Percentiles rank a stretch among this genome's conserved stretches.
Conservation (phyloP, 2,797 vertebrate species). For the Peromyscus attwateri region DNA sequence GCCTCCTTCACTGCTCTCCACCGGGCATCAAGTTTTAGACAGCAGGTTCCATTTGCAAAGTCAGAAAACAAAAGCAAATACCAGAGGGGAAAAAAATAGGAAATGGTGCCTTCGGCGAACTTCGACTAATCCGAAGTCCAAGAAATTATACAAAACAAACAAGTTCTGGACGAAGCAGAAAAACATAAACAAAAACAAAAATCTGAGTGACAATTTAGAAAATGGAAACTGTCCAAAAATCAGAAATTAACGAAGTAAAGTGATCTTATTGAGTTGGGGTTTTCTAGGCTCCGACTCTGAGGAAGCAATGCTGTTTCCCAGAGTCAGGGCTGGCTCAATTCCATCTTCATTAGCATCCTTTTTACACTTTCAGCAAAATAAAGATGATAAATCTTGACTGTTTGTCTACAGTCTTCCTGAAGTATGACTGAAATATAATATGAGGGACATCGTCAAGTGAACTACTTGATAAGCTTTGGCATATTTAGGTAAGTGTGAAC, state of each 20-base stretch:
- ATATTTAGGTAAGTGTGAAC: neutral
- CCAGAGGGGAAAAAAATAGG: neutral
- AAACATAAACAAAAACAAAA: neutral
- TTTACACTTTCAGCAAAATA: conserved; percentile 51
- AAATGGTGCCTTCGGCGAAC: conserved; percentile 31
- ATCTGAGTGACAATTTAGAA: conserved; percentile 3
- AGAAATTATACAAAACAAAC: conserved; percentile 65
- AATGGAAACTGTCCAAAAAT: conserved; percentile 54
- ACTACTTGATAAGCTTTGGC: neutral
- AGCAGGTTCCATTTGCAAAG: neutral
- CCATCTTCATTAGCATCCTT: neutral
- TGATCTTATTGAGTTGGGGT: neutral
- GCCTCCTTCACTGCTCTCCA: neutral
- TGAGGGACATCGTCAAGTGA: conserved; percentile 6
- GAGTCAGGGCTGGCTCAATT: conserved; percentile 29
- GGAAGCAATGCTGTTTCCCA: conserved; percentile 23
- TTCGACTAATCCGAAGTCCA: conserved; percentile 20
- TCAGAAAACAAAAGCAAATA: neutral
- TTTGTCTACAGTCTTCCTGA: conserved; percentile 7
- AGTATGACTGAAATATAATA: neutral
- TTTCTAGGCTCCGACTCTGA: conserved; percentile 18
- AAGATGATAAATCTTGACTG: conserved; percentile 9
- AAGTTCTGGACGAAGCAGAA: conserved; percentile 42
- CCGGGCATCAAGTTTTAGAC: neutral
- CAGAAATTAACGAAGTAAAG: conserved; percentile 57